phyloP scores from a whole-genome alignment of 1,140 invertebrate genomes.

The Oppia nitens region DNA sequence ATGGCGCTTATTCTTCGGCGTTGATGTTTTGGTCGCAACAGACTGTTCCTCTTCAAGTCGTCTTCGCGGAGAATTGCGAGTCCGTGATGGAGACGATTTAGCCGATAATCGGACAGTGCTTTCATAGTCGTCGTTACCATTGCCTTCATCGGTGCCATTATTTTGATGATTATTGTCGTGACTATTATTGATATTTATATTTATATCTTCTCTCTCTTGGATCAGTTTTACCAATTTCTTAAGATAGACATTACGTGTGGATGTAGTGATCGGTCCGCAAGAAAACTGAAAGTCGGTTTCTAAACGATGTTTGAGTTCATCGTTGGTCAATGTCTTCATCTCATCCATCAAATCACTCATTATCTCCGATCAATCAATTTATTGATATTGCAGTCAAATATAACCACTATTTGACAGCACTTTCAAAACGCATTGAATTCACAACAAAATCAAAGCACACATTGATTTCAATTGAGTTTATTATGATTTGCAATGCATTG shows the following conservation, averaged over 20 bases:
- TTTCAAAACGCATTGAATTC: no score
- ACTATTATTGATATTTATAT: no score
- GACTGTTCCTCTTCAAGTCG: not conserved
- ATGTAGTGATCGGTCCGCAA: constrained; percentile 10
- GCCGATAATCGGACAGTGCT: not conserved
- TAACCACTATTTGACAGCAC: no score
- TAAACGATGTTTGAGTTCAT: not conserved
- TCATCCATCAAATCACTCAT: no score
- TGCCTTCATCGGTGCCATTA: not conserved
- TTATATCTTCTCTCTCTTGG: not conserved
- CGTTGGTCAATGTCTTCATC: not conserved
- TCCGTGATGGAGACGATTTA: not conserved
- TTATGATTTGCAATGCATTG: no score
- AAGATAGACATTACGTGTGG: constrained; percentile 4
- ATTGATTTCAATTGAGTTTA: no score
- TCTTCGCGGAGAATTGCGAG: not conserved
- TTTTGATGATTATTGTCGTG: not conserved
- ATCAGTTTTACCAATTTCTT: constrained; percentile 7
- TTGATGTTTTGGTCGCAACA: not conserved
- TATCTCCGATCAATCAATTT: no score
- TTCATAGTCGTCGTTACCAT: not conserved
- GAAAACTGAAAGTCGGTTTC: not conserved
- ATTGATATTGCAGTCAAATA: no score
- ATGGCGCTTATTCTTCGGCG: not conserved
- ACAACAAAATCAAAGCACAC: no score